phyloP scores from a whole-genome alignment of 2,797 vertebrate genomes.

The Enteromius unitaeniatus region DNA sequence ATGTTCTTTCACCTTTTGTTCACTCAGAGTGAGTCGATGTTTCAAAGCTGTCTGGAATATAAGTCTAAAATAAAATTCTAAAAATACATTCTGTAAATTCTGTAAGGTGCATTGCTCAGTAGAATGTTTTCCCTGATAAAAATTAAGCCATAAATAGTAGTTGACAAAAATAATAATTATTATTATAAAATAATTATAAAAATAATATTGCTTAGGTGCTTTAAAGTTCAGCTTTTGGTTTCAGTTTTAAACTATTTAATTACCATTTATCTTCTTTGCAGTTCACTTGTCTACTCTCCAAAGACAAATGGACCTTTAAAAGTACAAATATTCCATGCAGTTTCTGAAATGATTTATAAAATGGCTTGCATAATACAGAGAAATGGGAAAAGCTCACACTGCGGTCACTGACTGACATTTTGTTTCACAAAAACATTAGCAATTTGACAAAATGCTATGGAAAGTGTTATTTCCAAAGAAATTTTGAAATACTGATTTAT shows the following conservation, averaged over 20 bases:
- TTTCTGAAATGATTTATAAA: background rate
- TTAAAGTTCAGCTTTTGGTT: background rate
- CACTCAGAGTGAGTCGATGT: constrained; percentile 3
- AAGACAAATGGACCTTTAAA: background rate
- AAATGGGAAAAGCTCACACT: background rate
- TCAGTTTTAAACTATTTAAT: background rate
- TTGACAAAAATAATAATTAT: background rate
- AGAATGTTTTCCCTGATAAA: background rate
- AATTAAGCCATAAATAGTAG: background rate
- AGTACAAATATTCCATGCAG: background rate
- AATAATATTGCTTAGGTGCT: background rate
- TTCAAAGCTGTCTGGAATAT: constrained; percentile 16
- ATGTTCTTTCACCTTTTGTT: constrained; percentile 48
- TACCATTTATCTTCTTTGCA: background rate
- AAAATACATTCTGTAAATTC: constrained; percentile 1
- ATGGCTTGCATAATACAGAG: background rate
- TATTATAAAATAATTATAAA: no score
- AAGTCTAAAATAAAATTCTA: constrained; percentile 12
- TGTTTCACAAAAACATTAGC: constrained; percentile 16
- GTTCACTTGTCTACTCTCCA: background rate
- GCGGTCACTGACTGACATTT: background rate
- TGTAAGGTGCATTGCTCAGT: background rate
- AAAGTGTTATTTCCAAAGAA: background rate
- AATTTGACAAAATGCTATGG: background rate
- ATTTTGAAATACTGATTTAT: constrained; percentile 4